phyloP scores from a whole-genome alignment of 2,888 invertebrate species.

The Steromphala cineraria region DNA sequence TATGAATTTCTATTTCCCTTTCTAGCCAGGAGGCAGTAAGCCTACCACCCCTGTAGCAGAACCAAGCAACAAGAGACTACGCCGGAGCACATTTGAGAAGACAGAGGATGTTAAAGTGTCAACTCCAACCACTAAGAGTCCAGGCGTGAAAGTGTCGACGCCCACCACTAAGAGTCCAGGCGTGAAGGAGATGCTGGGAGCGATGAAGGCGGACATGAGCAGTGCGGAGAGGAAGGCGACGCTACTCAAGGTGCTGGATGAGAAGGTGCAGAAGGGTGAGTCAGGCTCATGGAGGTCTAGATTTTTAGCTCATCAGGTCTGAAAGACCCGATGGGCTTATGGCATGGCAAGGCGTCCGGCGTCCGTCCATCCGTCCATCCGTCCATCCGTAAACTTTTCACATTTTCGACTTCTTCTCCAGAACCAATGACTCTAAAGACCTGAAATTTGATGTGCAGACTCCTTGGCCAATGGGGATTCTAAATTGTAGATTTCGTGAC shows the following conservation, averaged over 20 bases:
- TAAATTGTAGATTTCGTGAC: too few species aligned
- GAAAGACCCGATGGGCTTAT: too few species aligned
- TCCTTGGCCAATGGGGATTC: too few species aligned
- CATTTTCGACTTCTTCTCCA: too few species aligned
- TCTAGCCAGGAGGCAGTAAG: neutral
- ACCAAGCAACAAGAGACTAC: constrained; percentile 28
- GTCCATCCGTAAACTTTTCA: too few species aligned
- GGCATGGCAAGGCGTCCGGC: too few species aligned
- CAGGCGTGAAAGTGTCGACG: constrained; percentile 31
- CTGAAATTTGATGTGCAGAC: too few species aligned
- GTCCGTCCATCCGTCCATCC: too few species aligned
- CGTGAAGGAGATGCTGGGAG: constrained; percentile 52
- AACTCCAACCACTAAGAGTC: constrained; percentile 33
- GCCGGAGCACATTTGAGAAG: constrained; percentile 55
- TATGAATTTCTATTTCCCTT: neutral
- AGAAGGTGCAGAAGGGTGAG: constrained; percentile 35
- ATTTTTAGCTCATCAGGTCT: too few species aligned
- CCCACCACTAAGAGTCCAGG: constrained; percentile 43
- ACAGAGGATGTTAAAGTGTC: constrained; percentile 9
- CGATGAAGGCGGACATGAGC: constrained; percentile 56
- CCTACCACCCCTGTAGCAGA: neutral
- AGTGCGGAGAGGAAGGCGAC: constrained; percentile 57
- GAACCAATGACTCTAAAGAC: too few species aligned
- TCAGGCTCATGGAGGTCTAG: too few species aligned
- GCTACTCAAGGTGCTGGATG: constrained; percentile 58